A percentile compares a stretch with the other conserved stretches of the same genome.
Conservation (phyloP, 37 sponge, comb jelly and placozoan species). For the Eunapius fragilis region DNA sequence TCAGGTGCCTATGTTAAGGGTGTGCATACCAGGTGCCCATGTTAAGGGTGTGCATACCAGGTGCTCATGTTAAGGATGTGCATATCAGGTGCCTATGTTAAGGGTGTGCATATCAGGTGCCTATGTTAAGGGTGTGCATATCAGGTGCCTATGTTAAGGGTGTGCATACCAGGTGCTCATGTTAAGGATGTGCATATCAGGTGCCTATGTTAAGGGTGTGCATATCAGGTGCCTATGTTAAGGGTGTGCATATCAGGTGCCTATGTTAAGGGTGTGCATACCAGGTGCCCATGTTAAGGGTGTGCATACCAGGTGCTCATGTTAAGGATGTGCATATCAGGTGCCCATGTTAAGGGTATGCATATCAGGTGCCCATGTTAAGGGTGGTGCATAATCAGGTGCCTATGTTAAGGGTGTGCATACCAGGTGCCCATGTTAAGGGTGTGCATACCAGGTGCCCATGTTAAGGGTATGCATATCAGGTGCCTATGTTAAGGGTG, state of each 20-base stretch:
- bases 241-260: background rate
- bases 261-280: too few species aligned
- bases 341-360: background rate
- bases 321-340: background rate
- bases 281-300: background rate
- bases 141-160: background rate
- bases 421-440: background rate
- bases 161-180: background rate
- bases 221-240: background rate
- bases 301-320: too few species aligned
- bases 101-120: background rate
- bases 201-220: background rate
- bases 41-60: background rate
- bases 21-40: background rate
- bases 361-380: background rate
- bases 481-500: background rate
- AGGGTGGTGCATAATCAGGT: background rate
- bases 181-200: background rate
- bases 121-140: background rate
- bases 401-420: too few species aligned
- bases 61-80: background rate
- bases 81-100: background rate
- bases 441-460: too few species aligned
- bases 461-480: background rate
- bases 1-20: background rate